These are phyloP conservation scores for Eristalinus sepulchralis DNA, from an alignment of 2,888 invertebrate genomes.

Conservation along the genomic window DNA sequence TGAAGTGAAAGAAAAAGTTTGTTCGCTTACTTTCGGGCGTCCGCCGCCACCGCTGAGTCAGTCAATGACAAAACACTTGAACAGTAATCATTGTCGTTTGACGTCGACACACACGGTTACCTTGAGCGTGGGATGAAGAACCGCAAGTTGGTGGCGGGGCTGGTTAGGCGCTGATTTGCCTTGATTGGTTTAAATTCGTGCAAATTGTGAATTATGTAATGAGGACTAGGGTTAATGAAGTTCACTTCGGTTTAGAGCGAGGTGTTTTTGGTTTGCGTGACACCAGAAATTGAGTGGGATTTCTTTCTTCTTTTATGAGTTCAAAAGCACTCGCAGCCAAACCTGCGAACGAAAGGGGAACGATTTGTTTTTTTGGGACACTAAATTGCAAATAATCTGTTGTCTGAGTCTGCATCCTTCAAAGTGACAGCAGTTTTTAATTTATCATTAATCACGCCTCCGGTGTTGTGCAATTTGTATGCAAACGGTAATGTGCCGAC, in stretches of 20 bases:
- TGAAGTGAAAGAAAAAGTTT: slow-evolving; percentile 25
- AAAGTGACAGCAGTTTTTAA: not conserved
- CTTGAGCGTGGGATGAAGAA: slow-evolving; percentile 8
- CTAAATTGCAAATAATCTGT: not conserved
- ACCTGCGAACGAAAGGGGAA: not conserved
- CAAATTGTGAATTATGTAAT: slow-evolving; percentile 31
- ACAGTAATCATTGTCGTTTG: slow-evolving; percentile 4
- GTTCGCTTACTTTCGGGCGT: not conserved
- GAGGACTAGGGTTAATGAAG: slow-evolving; percentile 38
- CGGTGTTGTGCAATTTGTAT: not conserved
- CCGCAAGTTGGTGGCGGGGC: not conserved
- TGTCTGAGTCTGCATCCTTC: not conserved
- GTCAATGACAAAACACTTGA: not conserved
- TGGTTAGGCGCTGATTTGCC: not conserved
- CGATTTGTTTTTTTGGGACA: not conserved
- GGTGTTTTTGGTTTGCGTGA: slow-evolving; percentile 30
- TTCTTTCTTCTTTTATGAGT: slow-evolving; percentile 7
- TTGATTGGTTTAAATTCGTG: not conserved
- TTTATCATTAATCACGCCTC: not conserved
- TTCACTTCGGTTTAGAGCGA: slow-evolving; percentile 26
- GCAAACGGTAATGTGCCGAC: not conserved
- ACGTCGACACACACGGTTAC: not conserved
- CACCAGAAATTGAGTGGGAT: not conserved
- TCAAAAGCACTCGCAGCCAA: slow-evolving; percentile 17
- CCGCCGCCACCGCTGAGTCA: not conserved